These are phyloP conservation scores for Gallinago media DNA, from an alignment of 2,113 vertebrate species.

Conservation along the genomic window DNA sequence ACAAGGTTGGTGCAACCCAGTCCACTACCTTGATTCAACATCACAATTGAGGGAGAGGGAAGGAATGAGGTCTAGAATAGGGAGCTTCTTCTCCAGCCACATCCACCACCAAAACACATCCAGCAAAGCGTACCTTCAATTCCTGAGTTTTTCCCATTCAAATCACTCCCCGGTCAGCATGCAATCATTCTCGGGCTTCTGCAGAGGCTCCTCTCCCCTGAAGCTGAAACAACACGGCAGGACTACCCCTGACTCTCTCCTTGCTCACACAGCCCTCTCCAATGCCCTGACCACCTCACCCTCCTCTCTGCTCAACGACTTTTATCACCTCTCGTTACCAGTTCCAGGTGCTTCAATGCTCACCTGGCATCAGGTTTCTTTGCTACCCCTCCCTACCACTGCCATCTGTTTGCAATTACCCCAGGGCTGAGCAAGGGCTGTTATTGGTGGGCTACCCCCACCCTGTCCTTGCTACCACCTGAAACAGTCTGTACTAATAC, in stretches of 20 bases:
- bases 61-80: fast-evolving
- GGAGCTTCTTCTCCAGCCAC: neutral
- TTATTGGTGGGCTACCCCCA: neutral
- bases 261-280: fast-evolving
- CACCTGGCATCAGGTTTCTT: neutral
- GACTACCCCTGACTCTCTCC: fast-evolving
- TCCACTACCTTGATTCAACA: too few relatives aligned
- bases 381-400: neutral
- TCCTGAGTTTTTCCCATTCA: neutral
- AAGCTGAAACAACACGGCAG: neutral
- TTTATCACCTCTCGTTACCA: fast-evolving
- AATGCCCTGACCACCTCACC: fast-evolving
- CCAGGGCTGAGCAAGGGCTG: neutral
- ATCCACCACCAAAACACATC: neutral
- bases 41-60: fast-evolving
- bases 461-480: neutral
- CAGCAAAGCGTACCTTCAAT: neutral
- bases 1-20: neutral
- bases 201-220: neutral
- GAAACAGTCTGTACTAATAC: neutral
- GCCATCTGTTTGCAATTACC: neutral
- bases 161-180: neutral
- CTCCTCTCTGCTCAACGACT: fast-evolving
- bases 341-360: neutral
- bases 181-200: neutral